Conservation (phyloP, 2,113 vertebrate genomes). For the Zosterops hypoxanthus region DNA sequence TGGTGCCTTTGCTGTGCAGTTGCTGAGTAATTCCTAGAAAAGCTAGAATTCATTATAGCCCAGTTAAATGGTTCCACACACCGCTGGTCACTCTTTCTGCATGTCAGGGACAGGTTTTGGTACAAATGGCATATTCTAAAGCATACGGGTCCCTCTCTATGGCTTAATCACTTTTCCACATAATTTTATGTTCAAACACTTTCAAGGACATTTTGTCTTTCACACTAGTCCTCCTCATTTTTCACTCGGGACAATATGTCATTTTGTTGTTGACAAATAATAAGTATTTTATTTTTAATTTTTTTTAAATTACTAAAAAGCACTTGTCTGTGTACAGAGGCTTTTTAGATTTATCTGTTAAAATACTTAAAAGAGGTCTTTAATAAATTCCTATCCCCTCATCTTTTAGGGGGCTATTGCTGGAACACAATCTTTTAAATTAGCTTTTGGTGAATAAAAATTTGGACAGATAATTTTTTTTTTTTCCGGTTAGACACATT, state of each 20-base stretch:
- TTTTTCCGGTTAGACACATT: neutral
- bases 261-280: neutral
- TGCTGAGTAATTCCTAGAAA: neutral
- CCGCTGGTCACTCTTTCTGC: neutral
- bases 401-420: neutral
- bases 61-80: neutral
- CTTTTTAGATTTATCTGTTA: neutral
- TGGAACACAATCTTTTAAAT: neutral
- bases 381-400: neutral
- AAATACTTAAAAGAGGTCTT: neutral
- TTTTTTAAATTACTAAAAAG: neutral
- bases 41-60: neutral
- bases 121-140: neutral
- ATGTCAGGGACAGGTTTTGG: neutral
- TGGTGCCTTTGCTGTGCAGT: neutral
- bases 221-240: neutral
- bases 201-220: neutral
- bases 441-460: neutral
- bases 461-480: neutral
- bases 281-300: neutral
- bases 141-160: rapidly evolving
- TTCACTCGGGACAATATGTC: neutral
- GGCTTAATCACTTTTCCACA: neutral
- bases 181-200: neutral
- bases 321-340: neutral